Evolutionary conservation across 2,113 vertebrate species (phyloP), one percentile per base, ranked within the genome.

Genomic region (Columbina picui): DNA sequence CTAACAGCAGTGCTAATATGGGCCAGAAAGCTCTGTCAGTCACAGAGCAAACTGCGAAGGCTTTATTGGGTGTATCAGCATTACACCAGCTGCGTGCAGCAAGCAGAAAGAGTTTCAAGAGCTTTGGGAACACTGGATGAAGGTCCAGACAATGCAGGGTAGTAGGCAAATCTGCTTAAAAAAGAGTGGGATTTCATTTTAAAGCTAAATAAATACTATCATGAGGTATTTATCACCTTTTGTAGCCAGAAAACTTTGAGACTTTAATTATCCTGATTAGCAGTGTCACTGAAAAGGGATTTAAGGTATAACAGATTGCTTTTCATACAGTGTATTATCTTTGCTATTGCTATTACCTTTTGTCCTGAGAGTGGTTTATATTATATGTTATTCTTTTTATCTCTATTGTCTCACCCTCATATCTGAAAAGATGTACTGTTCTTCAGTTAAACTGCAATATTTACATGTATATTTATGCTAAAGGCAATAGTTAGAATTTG

Each of bases 21-120:
- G 84, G 84, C 91, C 96, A 94, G 93, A 95, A 87, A 96, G 84
- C 52, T 87, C 81, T 90, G 81, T 83, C 93, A 91, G 71, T 91
- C 84, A 69, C 81, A 43, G 55, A 53, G 83, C 52, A 75, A 90
- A 86, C 64, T 60, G 85, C 9, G 9, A 77, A 74, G 43, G 39
- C 90, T 95, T 90, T 69, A 39, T 49, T 39, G 60, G 61, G n/a
- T 78, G 36, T 91, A 93, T 90, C 76, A 75, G 79, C 75, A 65
- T 90, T 84, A 68, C 64, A 64, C 60, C 7, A 23, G 59, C 39
- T 86, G 76, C 2, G 0, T 88, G 49, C n/a, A 67, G 83, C 52
- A 53, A 83, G 47, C 14, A 81, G 57, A n/a, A 73, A 39, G 43
- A 56, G 34, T 39, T 75, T 77, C 75, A 47, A 52, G 81, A 83